Evolutionary conservation across 1,140 invertebrate genomes (phyloP).

Genomic region (Drosophila suzukii): DNA sequence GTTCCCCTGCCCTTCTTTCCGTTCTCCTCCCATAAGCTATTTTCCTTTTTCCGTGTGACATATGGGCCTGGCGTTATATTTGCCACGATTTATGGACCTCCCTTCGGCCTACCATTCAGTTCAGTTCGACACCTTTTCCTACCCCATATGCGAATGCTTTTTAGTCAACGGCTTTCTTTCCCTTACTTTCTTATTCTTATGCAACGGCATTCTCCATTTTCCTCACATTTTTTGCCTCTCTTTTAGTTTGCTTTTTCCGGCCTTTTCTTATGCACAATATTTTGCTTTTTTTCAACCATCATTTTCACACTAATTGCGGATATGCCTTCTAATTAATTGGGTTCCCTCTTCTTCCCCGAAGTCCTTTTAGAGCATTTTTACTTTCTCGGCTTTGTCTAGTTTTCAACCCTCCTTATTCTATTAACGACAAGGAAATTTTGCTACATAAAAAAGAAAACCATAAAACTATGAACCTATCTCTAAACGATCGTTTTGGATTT

Average conservation of each 20-base stretch:
- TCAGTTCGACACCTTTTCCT: constrained; percentile 66
- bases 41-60: constrained; percentile 59
- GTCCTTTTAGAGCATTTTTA: constrained; percentile 19
- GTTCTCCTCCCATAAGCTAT: constrained; percentile 12
- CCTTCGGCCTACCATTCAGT: constrained; percentile 52
- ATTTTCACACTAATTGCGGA: constrained; percentile 77
- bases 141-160: constrained; percentile 64
- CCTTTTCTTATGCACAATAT: constrained; percentile 53
- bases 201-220: constrained; percentile 26
- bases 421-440: constrained; percentile 1
- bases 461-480: not conserved
- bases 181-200: constrained; percentile 38
- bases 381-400: constrained; percentile 11
- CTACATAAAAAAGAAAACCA: constrained; percentile 8
- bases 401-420: constrained; percentile 37
- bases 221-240: constrained; percentile 27
- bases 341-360: constrained; percentile 29
- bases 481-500: not conserved
- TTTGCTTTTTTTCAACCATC: constrained; percentile 53
- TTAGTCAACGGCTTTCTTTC: constrained; percentile 69
- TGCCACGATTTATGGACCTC: constrained; percentile 71
- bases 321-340: constrained; percentile 74
- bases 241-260: constrained; percentile 34
- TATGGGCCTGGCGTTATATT: constrained; percentile 75
- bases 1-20: constrained; percentile 1